Evolutionary conservation across 2,113 vertebrate species (phyloP).

Genomic region (Cromileptes altivelis): DNA sequence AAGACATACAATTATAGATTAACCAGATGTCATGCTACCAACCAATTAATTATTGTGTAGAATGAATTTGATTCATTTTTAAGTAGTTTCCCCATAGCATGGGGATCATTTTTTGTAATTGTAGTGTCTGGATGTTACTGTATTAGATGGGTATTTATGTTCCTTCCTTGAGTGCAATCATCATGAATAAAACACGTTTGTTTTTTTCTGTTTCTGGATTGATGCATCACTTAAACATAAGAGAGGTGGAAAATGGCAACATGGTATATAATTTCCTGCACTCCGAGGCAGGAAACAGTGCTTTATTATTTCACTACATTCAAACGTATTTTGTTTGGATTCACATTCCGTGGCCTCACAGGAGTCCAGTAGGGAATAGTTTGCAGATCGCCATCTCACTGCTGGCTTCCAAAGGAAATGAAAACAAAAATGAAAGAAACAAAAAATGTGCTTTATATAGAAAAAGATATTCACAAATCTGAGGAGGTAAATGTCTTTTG

Average conservation of each 20-base stretch:
- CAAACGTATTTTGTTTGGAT: conserved; percentile 32
- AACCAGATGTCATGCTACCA: not conserved
- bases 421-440: conserved; percentile 39
- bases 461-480: conserved; percentile 25
- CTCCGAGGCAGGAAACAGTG: conserved; percentile 15
- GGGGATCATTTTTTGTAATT: not conserved
- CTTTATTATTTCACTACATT: conserved; percentile 49
- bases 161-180: conserved; percentile 6
- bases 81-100: not conserved
- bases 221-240: conserved; percentile 31
- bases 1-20: not conserved
- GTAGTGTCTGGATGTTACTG: not conserved
- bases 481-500: conserved; percentile 22
- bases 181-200: conserved; percentile 20
- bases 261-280: conserved; percentile 40
- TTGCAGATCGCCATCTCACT: conserved; percentile 38
- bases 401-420: conserved; percentile 57
- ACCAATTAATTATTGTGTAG: not conserved
- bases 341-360: conserved; percentile 8
- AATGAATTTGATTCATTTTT: not conserved
- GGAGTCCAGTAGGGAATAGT: not conserved
- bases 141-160: not conserved
- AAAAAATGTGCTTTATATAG: conserved; percentile 9
- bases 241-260: conserved; percentile 4
- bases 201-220: conserved; percentile 24